Base-by-base conservation (phyloP, 2,113 vertebrate genomes). In the Hypomesus transpacificus region DNA sequence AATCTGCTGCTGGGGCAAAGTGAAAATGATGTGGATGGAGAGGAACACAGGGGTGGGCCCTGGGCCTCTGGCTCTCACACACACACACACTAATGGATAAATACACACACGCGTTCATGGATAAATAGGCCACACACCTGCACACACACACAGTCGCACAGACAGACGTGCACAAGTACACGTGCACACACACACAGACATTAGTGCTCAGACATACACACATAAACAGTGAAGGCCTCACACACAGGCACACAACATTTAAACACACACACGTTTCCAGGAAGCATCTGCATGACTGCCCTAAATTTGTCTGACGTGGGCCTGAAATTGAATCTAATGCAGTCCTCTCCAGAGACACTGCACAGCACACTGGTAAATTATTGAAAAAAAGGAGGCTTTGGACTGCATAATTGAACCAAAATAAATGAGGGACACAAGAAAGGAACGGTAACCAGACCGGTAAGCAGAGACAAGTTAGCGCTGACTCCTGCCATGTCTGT, bases 271-370 rank as follows among this genome's bases (percentile, higher is more conserved):
- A 18, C 51, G 68, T 31, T 62, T 83, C 79, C 80, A 83, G 73
- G 75, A 80, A 79, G 75, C 66, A 46, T 83, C 78, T 70, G 75
- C 81, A 80, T 57, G 82, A 56, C 78, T 87, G 88, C 73, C 80
- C 85, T 88, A 83, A 83, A 86, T 87, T 75, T 70, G 64, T 70
- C 72, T 76, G 84, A 87, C 68, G 26, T 75, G 50, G 62, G 78
- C 61, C 72, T 84, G 82, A 86, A 88, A 88, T 80, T 76, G 71
- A 80, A 86, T 86, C 86, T 86, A 80, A 83, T 83, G 78, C 51
- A 50, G 73, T 6, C 13, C 58, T 80, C 87, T 79, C 83, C 0
- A 7, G 78, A 87, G 85, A 83, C 70, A 59, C 76, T 18, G 39
- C 83, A 80, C 79, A 73, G 80, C 71, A 77, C 64, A 28, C 78